Evolutionary conservation across 2,888 invertebrate genomes (phyloP).

Genomic region (Drosophila ustulata): DNA sequence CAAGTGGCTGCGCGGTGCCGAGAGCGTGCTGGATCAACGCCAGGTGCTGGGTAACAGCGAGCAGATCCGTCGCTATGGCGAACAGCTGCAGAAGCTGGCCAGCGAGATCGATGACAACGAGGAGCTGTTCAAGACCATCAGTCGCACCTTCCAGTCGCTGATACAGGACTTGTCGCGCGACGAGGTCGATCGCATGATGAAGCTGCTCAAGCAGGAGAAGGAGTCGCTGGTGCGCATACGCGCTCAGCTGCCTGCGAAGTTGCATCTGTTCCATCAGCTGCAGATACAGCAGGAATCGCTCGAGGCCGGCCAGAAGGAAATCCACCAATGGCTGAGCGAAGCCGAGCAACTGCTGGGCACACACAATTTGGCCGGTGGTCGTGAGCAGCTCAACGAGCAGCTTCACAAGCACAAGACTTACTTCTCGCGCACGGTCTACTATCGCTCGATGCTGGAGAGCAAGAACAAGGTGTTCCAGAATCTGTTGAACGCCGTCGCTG

Average conservation of each 20-base stretch:
- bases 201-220: constrained; percentile 93
- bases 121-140: constrained; percentile 94
- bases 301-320: constrained; percentile 94
- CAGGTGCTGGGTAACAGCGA: constrained; percentile 91
- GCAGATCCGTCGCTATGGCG: constrained; percentile 92
- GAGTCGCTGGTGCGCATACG: constrained; percentile 94
- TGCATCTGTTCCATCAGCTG: constrained; percentile 93
- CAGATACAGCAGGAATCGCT: constrained; percentile 95
- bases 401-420: constrained; percentile 93
- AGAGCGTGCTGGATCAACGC: constrained; percentile 88
- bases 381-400: constrained; percentile 90
- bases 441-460: constrained; percentile 96
- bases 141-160: constrained; percentile 95
- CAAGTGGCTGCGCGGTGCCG: constrained; percentile 92
- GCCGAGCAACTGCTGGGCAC: constrained; percentile 91
- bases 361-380: constrained; percentile 87
- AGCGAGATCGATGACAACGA: constrained; percentile 94
- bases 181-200: constrained; percentile 96
- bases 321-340: constrained; percentile 93
- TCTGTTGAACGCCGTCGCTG: constrained; percentile 91
- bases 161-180: constrained; percentile 96
- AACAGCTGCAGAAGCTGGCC: constrained; percentile 91
- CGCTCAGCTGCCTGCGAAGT: constrained; percentile 92
- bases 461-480: constrained; percentile 97
- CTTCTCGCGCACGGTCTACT: constrained; percentile 95